phyloP scores from a whole-genome alignment of 2,113 vertebrate genomes.

The Strigops habroptila region DNA sequence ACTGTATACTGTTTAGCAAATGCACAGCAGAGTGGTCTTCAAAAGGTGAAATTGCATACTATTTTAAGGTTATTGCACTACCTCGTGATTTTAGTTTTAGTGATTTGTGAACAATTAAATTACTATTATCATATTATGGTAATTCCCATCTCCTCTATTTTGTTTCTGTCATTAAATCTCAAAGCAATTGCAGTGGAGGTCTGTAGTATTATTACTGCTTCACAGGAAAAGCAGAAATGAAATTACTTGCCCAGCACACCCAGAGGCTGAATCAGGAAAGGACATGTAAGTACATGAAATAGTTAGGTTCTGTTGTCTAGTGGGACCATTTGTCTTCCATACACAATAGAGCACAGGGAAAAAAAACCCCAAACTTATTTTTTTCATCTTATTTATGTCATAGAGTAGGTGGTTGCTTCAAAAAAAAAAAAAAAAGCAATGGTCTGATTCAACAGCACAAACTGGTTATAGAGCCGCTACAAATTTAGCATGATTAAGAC shows the following conservation, averaged over 20 bases:
- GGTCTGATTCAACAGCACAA: background rate
- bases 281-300: background rate
- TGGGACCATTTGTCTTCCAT: background rate
- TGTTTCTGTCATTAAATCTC: background rate
- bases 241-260: background rate
- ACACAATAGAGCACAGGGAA: rapidly evolving
- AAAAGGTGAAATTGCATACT: background rate
- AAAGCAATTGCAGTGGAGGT: background rate
- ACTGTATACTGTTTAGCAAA: background rate
- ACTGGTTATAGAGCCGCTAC: background rate
- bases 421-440: background rate
- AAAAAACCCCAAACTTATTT: background rate
- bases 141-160: background rate
- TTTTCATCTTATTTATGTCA: background rate
- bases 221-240: background rate
- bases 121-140: background rate
- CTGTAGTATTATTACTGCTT: background rate
- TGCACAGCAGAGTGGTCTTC: background rate
- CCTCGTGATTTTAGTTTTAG: background rate
- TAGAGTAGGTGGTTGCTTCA: background rate
- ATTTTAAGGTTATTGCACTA: background rate
- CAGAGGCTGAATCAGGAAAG: background rate
- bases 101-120: background rate
- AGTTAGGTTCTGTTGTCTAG: background rate
- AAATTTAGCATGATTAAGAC: background rate